Evolutionary conservation across 2,113 vertebrate genomes (phyloP), one percentile per base, ranked within the genome.

Genomic region (Neodon shergylaensis): DNA sequence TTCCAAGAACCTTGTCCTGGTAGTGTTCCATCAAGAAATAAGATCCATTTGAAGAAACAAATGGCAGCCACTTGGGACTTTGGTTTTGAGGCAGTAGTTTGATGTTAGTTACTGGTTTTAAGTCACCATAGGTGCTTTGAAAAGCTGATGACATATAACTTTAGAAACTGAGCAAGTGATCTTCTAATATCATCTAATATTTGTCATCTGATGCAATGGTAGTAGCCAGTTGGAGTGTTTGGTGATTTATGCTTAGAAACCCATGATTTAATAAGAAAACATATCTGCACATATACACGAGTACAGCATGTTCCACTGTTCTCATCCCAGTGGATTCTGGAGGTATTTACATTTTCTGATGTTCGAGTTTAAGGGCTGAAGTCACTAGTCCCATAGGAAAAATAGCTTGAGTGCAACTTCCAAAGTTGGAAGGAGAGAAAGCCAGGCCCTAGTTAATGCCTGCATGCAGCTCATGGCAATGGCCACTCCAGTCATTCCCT

Each of bases 131-230:
- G 85, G 68, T 61, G 5, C 17, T 39, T 66, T 78, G 54, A 86
- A 95, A 96, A 91, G 49, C 28, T 79, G 68, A 47, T 70, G 36
- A 36, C 11, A 72, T 81, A 92, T 79, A 39, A 76, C 39, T 94
- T 95, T 31, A 94, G 68, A 95, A 91, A 90, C n/a, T 31, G 33
- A 95, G 76, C 16, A 72, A 88, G 66, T 68, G 13, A 36, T 66
- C 21, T 90, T 49, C 72, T 65, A 76, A 13, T 36, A 63, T 17
- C 11, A 44, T 42, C 49, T 22, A 58, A 86, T 78, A 42, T 28
- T 82, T 44, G 22, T 78, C 26, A 94, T 76, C 26, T 3, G 11
- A 63, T 28, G 44, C 88, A 84, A 65, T 21, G 61, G 26, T 74
- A 12, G 68, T 8, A n/a, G 33, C 16, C 84, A 79, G n/a, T 58